Conservation (phyloP, 2,797 vertebrate genomes). For the Sebastes paucispinis region DNA sequence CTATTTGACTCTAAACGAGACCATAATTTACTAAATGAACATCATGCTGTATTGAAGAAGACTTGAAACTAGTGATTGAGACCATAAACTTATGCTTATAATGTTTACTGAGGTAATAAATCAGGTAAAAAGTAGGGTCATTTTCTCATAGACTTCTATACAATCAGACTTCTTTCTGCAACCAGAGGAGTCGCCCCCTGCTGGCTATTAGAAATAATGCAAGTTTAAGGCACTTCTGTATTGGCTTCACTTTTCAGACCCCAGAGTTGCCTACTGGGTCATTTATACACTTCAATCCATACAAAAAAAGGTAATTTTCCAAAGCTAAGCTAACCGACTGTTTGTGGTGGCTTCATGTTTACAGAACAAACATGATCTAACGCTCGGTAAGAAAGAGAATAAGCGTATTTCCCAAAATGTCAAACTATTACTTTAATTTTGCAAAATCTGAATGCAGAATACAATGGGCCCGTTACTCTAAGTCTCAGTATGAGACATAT, state of each 20-base stretch:
- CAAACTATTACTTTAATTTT: background rate
- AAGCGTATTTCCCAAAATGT: background rate
- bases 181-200: no score
- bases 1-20: no score
- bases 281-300: background rate
- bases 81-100: rapidly evolving
- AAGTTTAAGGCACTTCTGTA: no score
- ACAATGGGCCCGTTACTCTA: background rate
- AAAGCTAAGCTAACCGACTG: background rate
- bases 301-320: background rate
- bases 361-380: background rate
- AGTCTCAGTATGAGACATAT: background rate
- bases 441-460: background rate
- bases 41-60: no score
- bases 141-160: no score
- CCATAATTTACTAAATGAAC: no score
- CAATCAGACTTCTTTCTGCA: no score
- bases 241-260: no score
- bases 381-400: background rate
- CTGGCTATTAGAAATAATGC: no score
- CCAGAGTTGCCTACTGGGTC: no score
- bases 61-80: no score
- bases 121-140: rapidly evolving
- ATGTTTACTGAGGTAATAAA: no score
- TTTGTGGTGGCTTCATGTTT: background rate